phyloP scores from a whole-genome alignment of 2,888 invertebrate species.

The Scaptomyza cyrtandrae region DNA sequence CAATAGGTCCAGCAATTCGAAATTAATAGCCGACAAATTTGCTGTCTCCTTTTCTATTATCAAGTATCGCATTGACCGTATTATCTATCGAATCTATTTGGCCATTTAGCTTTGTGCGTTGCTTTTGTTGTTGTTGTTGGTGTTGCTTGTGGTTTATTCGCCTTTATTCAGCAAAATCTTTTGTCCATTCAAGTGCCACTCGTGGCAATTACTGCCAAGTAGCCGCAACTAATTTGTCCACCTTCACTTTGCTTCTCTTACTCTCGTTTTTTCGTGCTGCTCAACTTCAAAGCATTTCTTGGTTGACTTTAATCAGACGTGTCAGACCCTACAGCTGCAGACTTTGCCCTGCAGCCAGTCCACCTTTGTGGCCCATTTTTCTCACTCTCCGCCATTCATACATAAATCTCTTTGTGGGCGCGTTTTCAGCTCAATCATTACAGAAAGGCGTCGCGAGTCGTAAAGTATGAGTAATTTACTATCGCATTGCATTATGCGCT shows the following conservation, averaged over 20 bases:
- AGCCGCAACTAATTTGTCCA: conserved; percentile 57
- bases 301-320: conserved; percentile 49
- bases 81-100: conserved; percentile 23
- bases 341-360: conserved; percentile 7
- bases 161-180: conserved; percentile 20
- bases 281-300: conserved; percentile 65
- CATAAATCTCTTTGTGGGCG: conserved; percentile 48
- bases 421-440: conserved; percentile 39
- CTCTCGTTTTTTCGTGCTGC: conserved; percentile 16
- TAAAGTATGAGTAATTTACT: conserved; percentile 42
- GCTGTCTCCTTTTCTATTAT: conserved; percentile 45
- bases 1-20: conserved; percentile 67
- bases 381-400: neutral
- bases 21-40: conserved; percentile 72
- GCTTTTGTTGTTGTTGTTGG: neutral
- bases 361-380: neutral
- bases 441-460: conserved; percentile 7
- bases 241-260: conserved; percentile 35
- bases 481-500: conserved; percentile 23
- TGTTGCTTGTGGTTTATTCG: conserved; percentile 1
- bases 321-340: conserved; percentile 36
- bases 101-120: conserved; percentile 22
- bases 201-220: conserved; percentile 47
- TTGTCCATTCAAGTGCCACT: conserved; percentile 49
- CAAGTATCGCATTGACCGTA: conserved; percentile 24